phyloP scores from a whole-genome alignment of 2,888 invertebrate genomes.

The Drosophila neotestacea region DNA sequence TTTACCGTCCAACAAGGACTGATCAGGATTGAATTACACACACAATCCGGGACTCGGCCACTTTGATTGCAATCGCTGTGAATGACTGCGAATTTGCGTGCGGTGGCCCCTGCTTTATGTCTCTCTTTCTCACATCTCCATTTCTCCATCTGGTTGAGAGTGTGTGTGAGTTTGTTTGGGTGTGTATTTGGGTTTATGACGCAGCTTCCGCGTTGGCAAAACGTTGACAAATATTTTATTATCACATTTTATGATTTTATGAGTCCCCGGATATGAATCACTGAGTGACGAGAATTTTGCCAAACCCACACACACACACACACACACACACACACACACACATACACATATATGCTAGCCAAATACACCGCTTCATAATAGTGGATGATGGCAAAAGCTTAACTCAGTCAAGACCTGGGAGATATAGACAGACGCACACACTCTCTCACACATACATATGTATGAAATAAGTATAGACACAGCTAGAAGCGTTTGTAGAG shows the following conservation, averaged over 20 bases:
- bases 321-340: background rate
- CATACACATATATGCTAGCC: background rate
- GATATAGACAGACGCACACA: slow-evolving; percentile 3
- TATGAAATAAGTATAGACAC: background rate
- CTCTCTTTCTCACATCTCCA: background rate
- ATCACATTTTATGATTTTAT: slow-evolving; percentile 81
- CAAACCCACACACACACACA: slow-evolving; percentile 16
- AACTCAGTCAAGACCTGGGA: slow-evolving; percentile 28
- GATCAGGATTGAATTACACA: slow-evolving; percentile 82
- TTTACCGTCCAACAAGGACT: slow-evolving; percentile 75
- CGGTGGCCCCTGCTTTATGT: slow-evolving; percentile 18
- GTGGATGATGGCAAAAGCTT: slow-evolving; percentile 53
- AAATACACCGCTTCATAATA: slow-evolving; percentile 46
- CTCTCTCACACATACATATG: background rate
- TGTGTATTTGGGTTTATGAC: slow-evolving; percentile 36
- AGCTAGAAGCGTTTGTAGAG: slow-evolving; percentile 3
- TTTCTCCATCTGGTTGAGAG: background rate
- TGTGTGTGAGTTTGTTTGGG: slow-evolving; percentile 6
- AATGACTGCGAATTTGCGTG: slow-evolving; percentile 51
- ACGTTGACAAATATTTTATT: slow-evolving; percentile 81
- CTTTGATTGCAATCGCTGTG: slow-evolving; percentile 75
- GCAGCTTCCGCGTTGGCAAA: slow-evolving; percentile 61
- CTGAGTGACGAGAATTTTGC: slow-evolving; percentile 65
- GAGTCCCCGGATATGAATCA: slow-evolving; percentile 82
- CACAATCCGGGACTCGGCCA: slow-evolving; percentile 79